phyloP scores from a whole-genome alignment of 2,797 vertebrate genomes.

The Phoebastria nigripes region DNA sequence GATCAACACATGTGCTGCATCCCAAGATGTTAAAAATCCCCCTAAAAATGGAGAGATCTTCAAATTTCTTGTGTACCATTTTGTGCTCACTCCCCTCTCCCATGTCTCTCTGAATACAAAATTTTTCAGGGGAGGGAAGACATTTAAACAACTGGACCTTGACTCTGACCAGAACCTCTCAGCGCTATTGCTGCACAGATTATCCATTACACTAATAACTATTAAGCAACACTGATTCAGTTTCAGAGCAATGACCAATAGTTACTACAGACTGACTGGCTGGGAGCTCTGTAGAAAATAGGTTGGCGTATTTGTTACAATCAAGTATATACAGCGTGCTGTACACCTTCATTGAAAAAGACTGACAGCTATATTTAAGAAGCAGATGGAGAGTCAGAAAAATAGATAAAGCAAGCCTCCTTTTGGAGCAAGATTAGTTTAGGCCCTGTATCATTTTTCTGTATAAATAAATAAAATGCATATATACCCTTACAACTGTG shows the following conservation, averaged over 20 bases:
- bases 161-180: neutral
- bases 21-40: neutral
- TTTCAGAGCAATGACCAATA: neutral
- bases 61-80: neutral
- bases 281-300: neutral
- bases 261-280: neutral
- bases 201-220: neutral
- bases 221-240: neutral
- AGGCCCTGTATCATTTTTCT: neutral
- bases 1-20: neutral
- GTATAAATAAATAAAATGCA: neutral
- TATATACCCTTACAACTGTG: neutral
- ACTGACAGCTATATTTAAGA: neutral
- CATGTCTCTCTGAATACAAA: neutral
- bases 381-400: neutral
- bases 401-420: neutral
- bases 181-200: neutral
- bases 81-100: neutral
- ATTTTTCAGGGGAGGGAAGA: neutral
- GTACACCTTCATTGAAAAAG: neutral
- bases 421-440: neutral
- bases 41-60: neutral
- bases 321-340: neutral
- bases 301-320: neutral
- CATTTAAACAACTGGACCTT: neutral